A percentile compares a stretch with the other conserved stretches of the same genome.
Conservation (phyloP, 1,140 invertebrate species). For the Atopsyche davidsoni region DNA sequence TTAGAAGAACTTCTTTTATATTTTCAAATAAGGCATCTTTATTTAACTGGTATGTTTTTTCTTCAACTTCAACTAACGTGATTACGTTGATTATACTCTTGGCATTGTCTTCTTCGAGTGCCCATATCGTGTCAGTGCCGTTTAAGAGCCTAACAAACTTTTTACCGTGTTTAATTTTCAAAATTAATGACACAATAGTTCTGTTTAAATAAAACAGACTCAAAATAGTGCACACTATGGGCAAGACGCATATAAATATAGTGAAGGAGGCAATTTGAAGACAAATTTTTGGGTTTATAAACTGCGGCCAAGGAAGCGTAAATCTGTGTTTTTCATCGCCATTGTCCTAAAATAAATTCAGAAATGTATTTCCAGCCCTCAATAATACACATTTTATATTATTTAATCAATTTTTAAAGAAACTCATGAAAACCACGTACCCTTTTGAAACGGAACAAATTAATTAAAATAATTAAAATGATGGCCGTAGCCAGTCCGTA, state of each 20-base stretch:
- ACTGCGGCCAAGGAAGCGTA: conserved; percentile 17
- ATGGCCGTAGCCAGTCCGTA: conserved; percentile 12
- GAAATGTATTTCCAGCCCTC: neutral
- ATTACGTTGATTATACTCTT: conserved; percentile 44
- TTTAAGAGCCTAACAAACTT: conserved; percentile 43
- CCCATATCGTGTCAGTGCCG: conserved; percentile 49
- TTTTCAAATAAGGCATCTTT: conserved; percentile 12
- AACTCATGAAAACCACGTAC: conserved; percentile 8
- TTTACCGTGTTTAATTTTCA: conserved; percentile 33
- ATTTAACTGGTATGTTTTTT: conserved; percentile 19
- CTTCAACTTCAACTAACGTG: conserved; percentile 40
- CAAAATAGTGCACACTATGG: conserved; percentile 31
- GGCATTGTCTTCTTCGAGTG: conserved; percentile 42
- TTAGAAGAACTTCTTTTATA: conserved; percentile 12
- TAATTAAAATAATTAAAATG: conserved; percentile 16
- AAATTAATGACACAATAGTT: conserved; percentile 18
- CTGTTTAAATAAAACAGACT: conserved; percentile 35
- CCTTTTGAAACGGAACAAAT: conserved; percentile 13
- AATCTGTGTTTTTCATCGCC: conserved; percentile 20
- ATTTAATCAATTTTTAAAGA: no score
- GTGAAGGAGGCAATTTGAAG: conserved; percentile 31
- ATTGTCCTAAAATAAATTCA: conserved; percentile 13
- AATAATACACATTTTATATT: no score
- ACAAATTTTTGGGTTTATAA: conserved; percentile 24
- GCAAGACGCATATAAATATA: conserved; percentile 32